Conservation (phyloP, 2,113 vertebrate species). For the Phalacrocorax pelagicus region DNA sequence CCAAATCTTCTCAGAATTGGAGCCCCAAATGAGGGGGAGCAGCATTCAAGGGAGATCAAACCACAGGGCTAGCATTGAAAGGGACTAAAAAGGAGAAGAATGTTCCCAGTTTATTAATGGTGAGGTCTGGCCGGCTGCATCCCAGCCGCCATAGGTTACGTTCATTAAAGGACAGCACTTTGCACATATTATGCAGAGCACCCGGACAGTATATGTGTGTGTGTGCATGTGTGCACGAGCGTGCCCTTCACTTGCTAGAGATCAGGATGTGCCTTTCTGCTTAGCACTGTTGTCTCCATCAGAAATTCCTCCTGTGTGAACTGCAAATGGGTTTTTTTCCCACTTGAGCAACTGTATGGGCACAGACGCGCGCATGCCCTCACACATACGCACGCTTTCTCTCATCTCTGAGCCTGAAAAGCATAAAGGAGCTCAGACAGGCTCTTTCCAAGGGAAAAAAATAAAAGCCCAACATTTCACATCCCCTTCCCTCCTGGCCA, state of each 20-base stretch:
- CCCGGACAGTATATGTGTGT: conserved; percentile 1
- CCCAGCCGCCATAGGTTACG: conserved; percentile 10
- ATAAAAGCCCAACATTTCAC: neutral
- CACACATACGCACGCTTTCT: neutral
- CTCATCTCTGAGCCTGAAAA: conserved; percentile 14
- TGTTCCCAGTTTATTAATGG: conserved; percentile 70
- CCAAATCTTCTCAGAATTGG: conserved; percentile 82
- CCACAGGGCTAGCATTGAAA: conserved; percentile 70
- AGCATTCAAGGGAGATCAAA: conserved; percentile 83
- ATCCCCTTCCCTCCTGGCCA: neutral
- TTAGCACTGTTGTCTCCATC: conserved; percentile 22
- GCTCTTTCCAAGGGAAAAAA: neutral
- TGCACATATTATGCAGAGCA: conserved; percentile 5
- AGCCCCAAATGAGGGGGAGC: conserved; percentile 77
- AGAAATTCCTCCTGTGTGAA: conserved; percentile 65
- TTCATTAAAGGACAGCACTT: conserved; percentile 32
- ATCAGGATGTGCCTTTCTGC: conserved; percentile 52
- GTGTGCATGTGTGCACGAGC: neutral
- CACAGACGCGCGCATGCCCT: neutral
- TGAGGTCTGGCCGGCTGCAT: conserved; percentile 31
- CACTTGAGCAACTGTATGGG: conserved; percentile 9
- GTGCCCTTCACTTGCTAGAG: conserved; percentile 21
- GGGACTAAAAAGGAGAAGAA: conserved; percentile 50
- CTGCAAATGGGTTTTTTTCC: conserved; percentile 11
- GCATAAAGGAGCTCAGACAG: conserved; percentile 16